Evolutionary conservation across 2,113 vertebrate species (phyloP).

Genomic region (Strix aluco): DNA sequence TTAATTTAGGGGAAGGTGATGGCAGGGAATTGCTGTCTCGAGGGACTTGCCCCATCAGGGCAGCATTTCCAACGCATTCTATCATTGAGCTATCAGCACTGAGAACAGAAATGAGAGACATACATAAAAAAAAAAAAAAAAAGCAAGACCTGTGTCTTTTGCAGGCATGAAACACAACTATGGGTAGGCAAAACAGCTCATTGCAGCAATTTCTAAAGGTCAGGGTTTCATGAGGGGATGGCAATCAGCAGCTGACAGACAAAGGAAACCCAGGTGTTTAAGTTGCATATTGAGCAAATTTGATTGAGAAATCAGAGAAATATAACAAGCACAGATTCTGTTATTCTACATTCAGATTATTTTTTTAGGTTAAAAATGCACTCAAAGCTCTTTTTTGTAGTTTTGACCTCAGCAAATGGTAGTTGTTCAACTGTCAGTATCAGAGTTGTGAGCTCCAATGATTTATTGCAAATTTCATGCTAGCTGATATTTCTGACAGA

Average conservation of each 20-base stretch:
- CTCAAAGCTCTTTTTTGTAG: neutral
- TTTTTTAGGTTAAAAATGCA: neutral
- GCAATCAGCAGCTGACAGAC: neutral
- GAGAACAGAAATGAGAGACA: neutral
- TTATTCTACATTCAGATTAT: neutral
- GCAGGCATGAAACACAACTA: neutral
- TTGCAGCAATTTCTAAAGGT: neutral
- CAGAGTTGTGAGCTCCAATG: neutral
- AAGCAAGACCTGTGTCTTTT: neutral
- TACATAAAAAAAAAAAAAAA: neutral
- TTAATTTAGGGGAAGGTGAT: neutral
- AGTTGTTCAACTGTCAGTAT: neutral
- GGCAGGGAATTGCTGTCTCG: neutral
- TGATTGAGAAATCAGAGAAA: slow-evolving; percentile 23
- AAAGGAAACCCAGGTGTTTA: neutral
- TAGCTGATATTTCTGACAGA: neutral
- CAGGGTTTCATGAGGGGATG: neutral
- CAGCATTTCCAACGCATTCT: neutral
- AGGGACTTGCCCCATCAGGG: neutral
- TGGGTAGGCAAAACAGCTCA: neutral
- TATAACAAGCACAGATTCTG: neutral
- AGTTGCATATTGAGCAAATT: neutral
- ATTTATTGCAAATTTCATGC: neutral
- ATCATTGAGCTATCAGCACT: neutral
- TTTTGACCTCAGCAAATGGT: neutral